Conservation (phyloP, 2,888 invertebrate genomes). For the Synergus japonicus region DNA sequence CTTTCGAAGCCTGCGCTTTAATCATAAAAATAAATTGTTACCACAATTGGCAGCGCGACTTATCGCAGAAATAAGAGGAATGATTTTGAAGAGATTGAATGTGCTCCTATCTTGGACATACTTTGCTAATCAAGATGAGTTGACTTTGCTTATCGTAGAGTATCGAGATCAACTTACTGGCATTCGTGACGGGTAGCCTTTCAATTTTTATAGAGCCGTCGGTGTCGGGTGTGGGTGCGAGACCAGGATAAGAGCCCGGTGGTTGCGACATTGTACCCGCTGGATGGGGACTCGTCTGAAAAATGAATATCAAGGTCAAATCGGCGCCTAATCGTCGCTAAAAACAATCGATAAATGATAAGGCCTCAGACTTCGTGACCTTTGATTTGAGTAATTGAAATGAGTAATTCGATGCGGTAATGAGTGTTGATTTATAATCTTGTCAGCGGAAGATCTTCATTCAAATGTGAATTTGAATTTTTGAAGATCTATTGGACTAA, state of each 20-base stretch:
- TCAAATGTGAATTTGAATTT: too few relatives aligned
- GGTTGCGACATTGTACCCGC: conserved; percentile 76
- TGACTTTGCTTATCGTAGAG: conserved; percentile 41
- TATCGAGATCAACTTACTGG: conserved; percentile 79
- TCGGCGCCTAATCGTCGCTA: conserved; percentile 25
- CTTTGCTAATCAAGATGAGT: conserved; percentile 3
- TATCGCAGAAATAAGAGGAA: background rate
- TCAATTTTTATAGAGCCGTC: conserved; percentile 84
- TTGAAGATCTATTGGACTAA: background rate
- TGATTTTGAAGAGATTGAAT: background rate
- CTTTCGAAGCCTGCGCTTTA: too few relatives aligned
- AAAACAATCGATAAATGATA: conserved; percentile 17
- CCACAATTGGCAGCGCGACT: too few relatives aligned
- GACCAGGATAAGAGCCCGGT: conserved; percentile 77
- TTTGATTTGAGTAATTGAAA: background rate
- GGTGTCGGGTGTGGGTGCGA: conserved; percentile 79
- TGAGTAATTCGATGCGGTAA: background rate
- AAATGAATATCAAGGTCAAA: conserved; percentile 47
- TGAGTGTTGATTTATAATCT: background rate
- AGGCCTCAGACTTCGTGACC: background rate
- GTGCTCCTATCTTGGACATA: background rate
- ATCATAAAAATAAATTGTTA: too few relatives aligned
- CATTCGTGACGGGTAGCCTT: conserved; percentile 81
- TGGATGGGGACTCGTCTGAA: conserved; percentile 77
- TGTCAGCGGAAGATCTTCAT: background rate